Base-by-base conservation (phyloP, 2,113 vertebrate genomes). In the Nothobranchius furzeri region DNA sequence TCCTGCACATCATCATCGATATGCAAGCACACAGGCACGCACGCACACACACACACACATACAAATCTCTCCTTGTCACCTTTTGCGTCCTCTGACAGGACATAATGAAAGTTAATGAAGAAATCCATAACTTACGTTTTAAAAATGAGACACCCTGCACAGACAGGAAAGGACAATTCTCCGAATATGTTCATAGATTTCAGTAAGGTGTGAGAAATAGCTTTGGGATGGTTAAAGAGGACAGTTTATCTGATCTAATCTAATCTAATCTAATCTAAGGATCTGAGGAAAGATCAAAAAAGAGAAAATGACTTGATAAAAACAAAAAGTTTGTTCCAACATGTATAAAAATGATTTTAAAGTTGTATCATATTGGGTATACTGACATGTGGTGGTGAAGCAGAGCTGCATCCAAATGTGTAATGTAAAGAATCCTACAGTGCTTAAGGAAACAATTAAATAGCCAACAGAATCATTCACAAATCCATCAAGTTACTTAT, bases 31-130 rank as follows among this genome's bases (percentile, higher is more conserved):
- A 59, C 45, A 55, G 3, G 54, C 30, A 45, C 62, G 57, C 58
- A 52, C 7, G 60, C 49, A 17, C 45, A 45, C 37, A 53, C 48
- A 53, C 48, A 36, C 50, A 62, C 55, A 11, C 50, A 62, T 52
- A 11, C 10, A 9, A 15, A 37, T 59, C 68, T 75, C 61, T 73
- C 36, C 60, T 55, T 43, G 58, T 86, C 76, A 79, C 76, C 78
- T 78, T 82, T 35, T 0, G 63, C 85, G 87, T 87, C 86, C 86
- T 88, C 83, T 79, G 67, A 77, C 62, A 76, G 75, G 78, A 73
- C 76, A 74, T 80, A 79, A 87, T 85, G 70, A 85, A 88, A 86
- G 78, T 79, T 83, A 84, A 90, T 89, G 86, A 88, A 85, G 83
- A 83, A 87, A 87, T 88, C 79, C 78, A 87, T 84, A 85, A 84